These are phyloP conservation scores for Tachina fera DNA, from an alignment of 2,888 invertebrate species.

Conservation along the genomic window DNA sequence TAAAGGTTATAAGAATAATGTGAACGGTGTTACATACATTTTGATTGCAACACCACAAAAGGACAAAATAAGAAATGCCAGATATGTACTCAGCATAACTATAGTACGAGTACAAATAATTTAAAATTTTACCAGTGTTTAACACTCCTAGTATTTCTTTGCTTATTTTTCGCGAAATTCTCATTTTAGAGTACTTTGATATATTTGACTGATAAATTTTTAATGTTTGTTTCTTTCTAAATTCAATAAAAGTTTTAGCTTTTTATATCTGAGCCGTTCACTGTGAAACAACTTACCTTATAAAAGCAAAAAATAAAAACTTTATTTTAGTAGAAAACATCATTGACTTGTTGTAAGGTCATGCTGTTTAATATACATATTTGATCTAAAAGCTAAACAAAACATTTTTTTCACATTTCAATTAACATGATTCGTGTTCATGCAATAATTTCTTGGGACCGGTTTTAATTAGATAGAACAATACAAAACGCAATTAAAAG, in stretches of 20 bases:
- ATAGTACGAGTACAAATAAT: too few relatives aligned
- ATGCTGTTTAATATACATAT: not conserved
- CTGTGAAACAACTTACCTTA: not conserved
- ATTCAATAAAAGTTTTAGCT: not conserved
- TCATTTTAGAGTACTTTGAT: too few relatives aligned
- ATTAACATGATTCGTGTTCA: not conserved
- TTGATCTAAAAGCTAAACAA: not conserved
- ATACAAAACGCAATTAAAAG: slow-evolving; percentile 6
- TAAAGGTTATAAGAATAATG: too few relatives aligned
- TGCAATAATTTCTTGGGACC: slow-evolving; percentile 7
- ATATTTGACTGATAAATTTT: too few relatives aligned
- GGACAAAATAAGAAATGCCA: too few relatives aligned
- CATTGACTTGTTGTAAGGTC: slow-evolving; percentile 14
- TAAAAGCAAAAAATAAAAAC: not conserved
- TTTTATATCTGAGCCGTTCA: not conserved
- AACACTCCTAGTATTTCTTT: too few relatives aligned
- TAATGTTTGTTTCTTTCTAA: not conserved
- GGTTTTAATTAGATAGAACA: slow-evolving; percentile 15
- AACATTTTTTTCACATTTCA: not conserved
- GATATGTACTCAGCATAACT: too few relatives aligned
- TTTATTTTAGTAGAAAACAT: not conserved
- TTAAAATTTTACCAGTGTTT: too few relatives aligned
- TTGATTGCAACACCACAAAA: too few relatives aligned
- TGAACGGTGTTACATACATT: too few relatives aligned
- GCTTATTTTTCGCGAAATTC: too few relatives aligned